Evolutionary conservation across 2,888 invertebrate genomes (phyloP).

Genomic region (Encarsia formosa): DNA sequence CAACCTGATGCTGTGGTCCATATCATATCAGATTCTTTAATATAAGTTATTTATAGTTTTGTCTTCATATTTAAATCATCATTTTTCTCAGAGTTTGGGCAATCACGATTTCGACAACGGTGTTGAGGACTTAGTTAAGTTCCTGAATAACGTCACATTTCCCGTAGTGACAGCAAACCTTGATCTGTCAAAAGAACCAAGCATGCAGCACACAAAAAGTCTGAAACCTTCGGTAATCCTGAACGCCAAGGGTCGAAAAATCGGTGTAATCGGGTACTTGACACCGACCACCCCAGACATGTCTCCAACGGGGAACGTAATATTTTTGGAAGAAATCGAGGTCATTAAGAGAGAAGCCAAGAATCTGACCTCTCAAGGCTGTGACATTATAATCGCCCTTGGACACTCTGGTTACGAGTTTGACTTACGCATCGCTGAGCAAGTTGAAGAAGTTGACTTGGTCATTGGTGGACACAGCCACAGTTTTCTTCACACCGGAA

Average conservation of each 20-base stretch:
- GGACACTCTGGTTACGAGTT: constrained; percentile 82
- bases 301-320: constrained; percentile 51
- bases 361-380: constrained; percentile 60
- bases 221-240: constrained; percentile 66
- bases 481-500: constrained; percentile 80
- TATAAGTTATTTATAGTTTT: too few species aligned
- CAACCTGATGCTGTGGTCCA: constrained; percentile 81
- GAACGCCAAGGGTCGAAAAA: constrained; percentile 60
- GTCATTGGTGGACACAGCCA: constrained; percentile 91
- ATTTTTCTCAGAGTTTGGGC: constrained; percentile 74
- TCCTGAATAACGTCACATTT: constrained; percentile 64
- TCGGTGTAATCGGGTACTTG: constrained; percentile 84
- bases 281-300: constrained; percentile 73
- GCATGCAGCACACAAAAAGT: constrained; percentile 54
- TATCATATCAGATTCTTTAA: too few species aligned
- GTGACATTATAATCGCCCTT: constrained; percentile 79
- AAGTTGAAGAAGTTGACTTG: constrained; percentile 76
- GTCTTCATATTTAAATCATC: too few species aligned
- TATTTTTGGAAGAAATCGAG: constrained; percentile 63
- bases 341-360: constrained; percentile 65
- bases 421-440: constrained; percentile 72
- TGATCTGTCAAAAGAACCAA: constrained; percentile 63
- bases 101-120: constrained; percentile 92
- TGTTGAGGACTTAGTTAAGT: constrained; percentile 69
- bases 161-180: constrained; percentile 78